Evolutionary conservation across 2,888 invertebrate genomes (phyloP), one percentile per base, ranked within the genome.

Genomic region (Lasioglossum pauxillum): DNA sequence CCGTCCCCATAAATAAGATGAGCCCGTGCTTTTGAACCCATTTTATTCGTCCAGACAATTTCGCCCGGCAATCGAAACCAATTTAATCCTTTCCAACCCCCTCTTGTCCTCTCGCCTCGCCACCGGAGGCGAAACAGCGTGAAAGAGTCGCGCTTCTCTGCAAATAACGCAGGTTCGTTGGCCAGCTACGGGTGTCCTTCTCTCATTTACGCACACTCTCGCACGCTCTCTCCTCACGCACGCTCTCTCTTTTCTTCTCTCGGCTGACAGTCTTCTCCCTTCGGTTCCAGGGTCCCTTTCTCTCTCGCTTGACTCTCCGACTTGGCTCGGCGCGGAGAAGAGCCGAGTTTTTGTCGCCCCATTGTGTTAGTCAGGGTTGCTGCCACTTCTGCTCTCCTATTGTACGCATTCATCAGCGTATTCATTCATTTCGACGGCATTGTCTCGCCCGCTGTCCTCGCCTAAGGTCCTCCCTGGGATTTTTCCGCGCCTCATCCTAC

Each of bases 391-490:
- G 88, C 89, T 78, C 87, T 82, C 77, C 93, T 89, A 94, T 95
- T 95, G 94, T 95, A 92, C 90, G 91, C 93, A 95, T 94, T 94
- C 95, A 95, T 94, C 95, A 95, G 92, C 92, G 93, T 93, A 94
- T 95, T 95, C 95, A 94, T 95, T 95, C 95, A 94, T 95, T 94
- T 92, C 90, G 88, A 86, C 87, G 69, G 92, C 92, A 95, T 95
- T 95, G 95, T 95, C 94, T 94, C 92, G 85, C 53, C 85, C 89
- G 90, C 91, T 93, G 93, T 94, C 92, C 92, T 91, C 91, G 92
- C 91, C 92, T 91, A 92, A 94, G 91, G 92, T 92, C 88, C 90
- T 90, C 90, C 84, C 90, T 88, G 27, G 73, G 86, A 87, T 88
- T 86, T 82, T 78, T 85, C 53, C 53, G 53, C 81, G 44, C 74